Conservation (phyloP, 2,797 vertebrate species). For the Eospalax fontanierii region DNA sequence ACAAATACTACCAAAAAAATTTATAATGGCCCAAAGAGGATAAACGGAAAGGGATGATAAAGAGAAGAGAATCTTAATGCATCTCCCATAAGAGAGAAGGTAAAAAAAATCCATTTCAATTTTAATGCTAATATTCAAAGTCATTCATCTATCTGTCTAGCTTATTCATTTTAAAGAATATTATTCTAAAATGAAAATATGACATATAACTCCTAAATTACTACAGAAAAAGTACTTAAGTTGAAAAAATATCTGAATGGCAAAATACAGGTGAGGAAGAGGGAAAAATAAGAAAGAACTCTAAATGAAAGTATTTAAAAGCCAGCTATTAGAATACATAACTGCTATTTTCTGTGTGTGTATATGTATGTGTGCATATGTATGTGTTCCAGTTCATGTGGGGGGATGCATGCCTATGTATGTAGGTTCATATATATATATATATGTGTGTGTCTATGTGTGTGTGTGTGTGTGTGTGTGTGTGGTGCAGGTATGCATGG, state of each 20-base stretch:
- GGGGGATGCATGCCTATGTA: too few species aligned
- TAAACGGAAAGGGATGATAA: neutral
- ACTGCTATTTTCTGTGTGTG: neutral
- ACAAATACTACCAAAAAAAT: constrained; percentile 63
- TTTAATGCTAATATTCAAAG: constrained; percentile 40
- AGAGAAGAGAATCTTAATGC: constrained; percentile 22
- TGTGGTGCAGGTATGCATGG: neutral
- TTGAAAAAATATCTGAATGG: constrained; percentile 38
- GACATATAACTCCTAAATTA: constrained; percentile 36
- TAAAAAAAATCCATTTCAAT: constrained; percentile 24
- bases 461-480: neutral
- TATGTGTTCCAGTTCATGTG: too few species aligned
- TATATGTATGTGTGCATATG: too few species aligned
- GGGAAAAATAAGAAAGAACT: neutral
- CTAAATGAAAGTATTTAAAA: too few species aligned
- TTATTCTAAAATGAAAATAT: constrained; percentile 57
- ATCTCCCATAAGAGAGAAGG: constrained; percentile 10
- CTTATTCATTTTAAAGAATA: constrained; percentile 56
- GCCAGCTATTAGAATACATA: neutral
- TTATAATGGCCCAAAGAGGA: neutral
- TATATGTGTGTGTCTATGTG: neutral
- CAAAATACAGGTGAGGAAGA: neutral
- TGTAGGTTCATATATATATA: too few species aligned
- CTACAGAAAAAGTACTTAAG: neutral
- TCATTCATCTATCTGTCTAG: constrained; percentile 24